Percentiles rank a stretch among this genome's conserved stretches.
Evolutionary conservation across 2,113 vertebrate genomes (phyloP).

Genomic region (Capra hircus): DNA sequence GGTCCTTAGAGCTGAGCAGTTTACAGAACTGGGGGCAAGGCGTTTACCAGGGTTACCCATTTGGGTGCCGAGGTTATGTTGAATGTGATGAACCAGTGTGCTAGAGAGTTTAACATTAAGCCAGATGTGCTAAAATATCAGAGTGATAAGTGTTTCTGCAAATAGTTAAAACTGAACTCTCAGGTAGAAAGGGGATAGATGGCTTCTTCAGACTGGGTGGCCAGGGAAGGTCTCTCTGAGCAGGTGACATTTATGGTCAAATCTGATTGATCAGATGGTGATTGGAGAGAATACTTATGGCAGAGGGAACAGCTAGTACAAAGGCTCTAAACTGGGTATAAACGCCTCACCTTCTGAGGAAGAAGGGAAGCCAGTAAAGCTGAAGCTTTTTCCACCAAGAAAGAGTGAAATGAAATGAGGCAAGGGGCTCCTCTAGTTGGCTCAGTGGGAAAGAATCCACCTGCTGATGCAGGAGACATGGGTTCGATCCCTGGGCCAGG

Average conservation of each 20-base stretch:
- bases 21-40: background rate
- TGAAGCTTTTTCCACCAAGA: background rate
- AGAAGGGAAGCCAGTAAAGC: background rate
- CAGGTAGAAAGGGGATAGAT: background rate
- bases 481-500: background rate
- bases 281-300: background rate
- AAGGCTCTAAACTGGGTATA: background rate
- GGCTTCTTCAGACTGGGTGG: background rate
- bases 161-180: conserved; percentile 25
- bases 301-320: background rate
- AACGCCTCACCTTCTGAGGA: background rate
- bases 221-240: background rate
- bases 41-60: background rate
- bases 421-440: background rate
- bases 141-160: background rate
- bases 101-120: background rate
- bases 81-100: background rate
- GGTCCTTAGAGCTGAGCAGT: background rate
- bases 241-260: background rate
- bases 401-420: background rate
- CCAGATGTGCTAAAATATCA: background rate
- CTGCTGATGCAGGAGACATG: background rate
- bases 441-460: background rate
- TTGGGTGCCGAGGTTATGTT: background rate
- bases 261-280: background rate